Evolutionary conservation across 2,797 vertebrate genomes (phyloP).

Genomic region (Glyptemys insculpta): DNA sequence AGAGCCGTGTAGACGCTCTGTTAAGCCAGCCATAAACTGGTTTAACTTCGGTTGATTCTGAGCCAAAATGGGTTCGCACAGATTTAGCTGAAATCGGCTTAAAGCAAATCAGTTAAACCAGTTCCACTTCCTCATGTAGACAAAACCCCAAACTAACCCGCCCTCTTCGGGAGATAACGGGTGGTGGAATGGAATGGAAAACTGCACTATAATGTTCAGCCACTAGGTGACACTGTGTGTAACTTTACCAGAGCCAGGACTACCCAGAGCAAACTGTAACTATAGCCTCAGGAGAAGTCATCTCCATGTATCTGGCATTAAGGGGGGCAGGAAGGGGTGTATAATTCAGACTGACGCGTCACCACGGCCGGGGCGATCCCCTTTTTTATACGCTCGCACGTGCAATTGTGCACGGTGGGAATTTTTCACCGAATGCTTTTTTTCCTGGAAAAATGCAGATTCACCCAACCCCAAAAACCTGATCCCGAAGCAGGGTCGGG

Average conservation of each 20-base stretch:
- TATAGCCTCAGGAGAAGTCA: neutral
- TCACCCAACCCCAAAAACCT: neutral
- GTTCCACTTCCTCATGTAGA: neutral
- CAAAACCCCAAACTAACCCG: neutral
- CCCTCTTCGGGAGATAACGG: neutral
- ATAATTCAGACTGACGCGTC: neutral
- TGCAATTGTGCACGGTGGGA: neutral
- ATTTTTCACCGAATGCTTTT: neutral
- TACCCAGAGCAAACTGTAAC: neutral
- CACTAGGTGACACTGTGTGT: neutral
- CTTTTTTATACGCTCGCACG: neutral
- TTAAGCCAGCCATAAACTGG: neutral
- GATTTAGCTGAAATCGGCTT: neutral
- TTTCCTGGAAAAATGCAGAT: neutral
- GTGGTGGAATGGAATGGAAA: neutral
- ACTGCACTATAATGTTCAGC: no score
- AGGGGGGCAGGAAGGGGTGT: neutral
- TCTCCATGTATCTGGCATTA: neutral
- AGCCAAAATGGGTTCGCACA: neutral
- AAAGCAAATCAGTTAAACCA: neutral
- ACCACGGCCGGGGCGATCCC: neutral
- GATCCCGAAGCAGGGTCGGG: neutral
- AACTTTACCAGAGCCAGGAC: neutral
- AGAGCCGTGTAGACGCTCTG: neutral
- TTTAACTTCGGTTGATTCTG: neutral